A percentile compares a stretch with the other conserved stretches of the same genome.
Evolutionary conservation across 2,797 vertebrate genomes (phyloP).

Genomic region (Hozukius guyotensis): DNA sequence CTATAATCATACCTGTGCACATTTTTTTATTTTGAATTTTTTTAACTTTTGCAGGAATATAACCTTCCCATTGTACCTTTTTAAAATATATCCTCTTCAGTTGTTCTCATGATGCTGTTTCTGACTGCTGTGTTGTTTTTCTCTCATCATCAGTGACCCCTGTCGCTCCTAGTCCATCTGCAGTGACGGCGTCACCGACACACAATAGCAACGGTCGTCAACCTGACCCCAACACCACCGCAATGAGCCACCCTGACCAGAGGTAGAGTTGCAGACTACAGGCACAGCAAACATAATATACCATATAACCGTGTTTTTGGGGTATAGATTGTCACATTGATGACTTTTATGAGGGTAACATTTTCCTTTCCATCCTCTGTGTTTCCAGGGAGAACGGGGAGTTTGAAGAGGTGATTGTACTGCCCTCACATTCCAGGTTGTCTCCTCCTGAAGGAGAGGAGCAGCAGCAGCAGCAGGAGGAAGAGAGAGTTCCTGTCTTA

Average conservation of each 20-base stretch:
- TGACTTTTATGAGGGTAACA: not conserved
- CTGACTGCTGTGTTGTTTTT: not conserved
- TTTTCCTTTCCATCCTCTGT: not conserved
- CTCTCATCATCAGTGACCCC: slow-evolving; percentile 33
- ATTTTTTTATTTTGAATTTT: not conserved
- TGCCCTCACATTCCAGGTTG: slow-evolving; percentile 88
- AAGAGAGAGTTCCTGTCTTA: slow-evolving; percentile 86
- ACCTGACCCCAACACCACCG: slow-evolving; percentile 51
- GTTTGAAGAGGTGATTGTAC: slow-evolving; percentile 92
- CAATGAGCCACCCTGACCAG: slow-evolving; percentile 66
- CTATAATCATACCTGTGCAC: not conserved
- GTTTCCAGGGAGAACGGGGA: slow-evolving; percentile 89
- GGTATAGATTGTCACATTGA: no score
- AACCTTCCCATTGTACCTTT: not conserved
- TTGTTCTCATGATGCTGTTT: not conserved
- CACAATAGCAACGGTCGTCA: slow-evolving; percentile 60
- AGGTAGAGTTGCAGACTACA: slow-evolving; percentile 76
- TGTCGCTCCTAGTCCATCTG: slow-evolving; percentile 63
- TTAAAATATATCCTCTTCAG: slow-evolving; percentile 13
- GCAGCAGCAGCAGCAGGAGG: slow-evolving; percentile 60
- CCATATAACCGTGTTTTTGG: not conserved
- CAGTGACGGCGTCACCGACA: slow-evolving; percentile 30
- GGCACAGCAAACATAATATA: not conserved
- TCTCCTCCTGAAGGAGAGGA: slow-evolving; percentile 88
- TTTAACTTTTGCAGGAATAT: not conserved